phyloP scores from a whole-genome alignment of 2,797 vertebrate genomes.

The Labeo calbasu region DNA sequence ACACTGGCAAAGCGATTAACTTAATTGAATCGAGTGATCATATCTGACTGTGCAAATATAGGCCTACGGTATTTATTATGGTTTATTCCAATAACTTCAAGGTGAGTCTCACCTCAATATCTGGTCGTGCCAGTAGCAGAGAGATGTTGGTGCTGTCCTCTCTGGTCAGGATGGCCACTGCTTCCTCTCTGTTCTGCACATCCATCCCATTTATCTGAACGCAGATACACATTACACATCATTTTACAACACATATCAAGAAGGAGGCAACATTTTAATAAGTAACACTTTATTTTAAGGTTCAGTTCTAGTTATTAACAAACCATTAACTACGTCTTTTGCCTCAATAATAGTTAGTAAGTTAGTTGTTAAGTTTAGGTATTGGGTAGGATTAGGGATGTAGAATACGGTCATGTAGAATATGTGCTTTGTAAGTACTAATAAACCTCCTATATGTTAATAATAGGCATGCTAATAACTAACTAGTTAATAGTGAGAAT shows the following conservation, averaged over 20 bases:
- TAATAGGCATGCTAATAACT: too few relatives aligned
- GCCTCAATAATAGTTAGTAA: too few relatives aligned
- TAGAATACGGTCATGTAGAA: too few relatives aligned
- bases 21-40: neutral
- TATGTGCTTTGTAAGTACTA: too few relatives aligned
- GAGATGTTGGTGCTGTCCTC: slow-evolving; percentile 86
- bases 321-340: too few relatives aligned
- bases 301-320: too few relatives aligned
- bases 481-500: too few relatives aligned
- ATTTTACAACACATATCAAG: neutral
- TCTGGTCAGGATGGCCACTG: slow-evolving; percentile 82
- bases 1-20: neutral
- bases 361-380: too few relatives aligned
- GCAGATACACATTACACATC: neutral
- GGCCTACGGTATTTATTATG: neutral
- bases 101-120: slow-evolving; percentile 77
- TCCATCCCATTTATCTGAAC: slow-evolving; percentile 86
- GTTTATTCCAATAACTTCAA: neutral
- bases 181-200: slow-evolving; percentile 84
- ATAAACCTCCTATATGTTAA: too few relatives aligned
- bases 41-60: neutral
- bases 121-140: slow-evolving; percentile 83
- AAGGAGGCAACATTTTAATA: neutral
- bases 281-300: too few relatives aligned
- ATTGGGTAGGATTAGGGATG: too few relatives aligned